Evolutionary conservation across 2,797 vertebrate genomes (phyloP).

Genomic region (Hirundo rustica): DNA sequence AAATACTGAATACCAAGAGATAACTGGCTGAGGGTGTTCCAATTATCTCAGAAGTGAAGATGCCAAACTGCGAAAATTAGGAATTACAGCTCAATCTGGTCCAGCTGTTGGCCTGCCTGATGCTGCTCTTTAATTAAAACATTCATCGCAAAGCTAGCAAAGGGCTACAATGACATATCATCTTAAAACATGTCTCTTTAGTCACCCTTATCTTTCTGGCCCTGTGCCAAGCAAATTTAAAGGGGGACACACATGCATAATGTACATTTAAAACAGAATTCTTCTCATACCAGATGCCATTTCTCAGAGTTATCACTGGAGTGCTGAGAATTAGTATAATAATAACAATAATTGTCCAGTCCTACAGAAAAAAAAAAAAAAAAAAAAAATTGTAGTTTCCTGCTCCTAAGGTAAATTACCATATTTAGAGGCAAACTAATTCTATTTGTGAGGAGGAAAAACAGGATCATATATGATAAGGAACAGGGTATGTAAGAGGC

Average conservation of each 20-base stretch:
- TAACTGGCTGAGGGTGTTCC: neutral
- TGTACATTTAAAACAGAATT: neutral
- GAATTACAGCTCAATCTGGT: neutral
- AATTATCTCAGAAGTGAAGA: neutral
- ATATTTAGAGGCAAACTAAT: neutral
- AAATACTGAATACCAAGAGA: neutral
- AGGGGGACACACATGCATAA: neutral
- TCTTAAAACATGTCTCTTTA: neutral
- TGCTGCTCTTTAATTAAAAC: constrained; percentile 28
- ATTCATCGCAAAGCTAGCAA: neutral
- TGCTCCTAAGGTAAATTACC: neutral
- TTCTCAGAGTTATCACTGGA: neutral
- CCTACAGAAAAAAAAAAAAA: neutral
- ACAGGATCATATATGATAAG: neutral
- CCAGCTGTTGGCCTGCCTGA: neutral
- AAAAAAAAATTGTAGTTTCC: neutral
- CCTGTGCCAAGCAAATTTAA: neutral
- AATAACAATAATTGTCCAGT: neutral
- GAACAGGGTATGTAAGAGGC: neutral
- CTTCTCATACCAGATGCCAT: neutral
- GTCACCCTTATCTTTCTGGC: neutral
- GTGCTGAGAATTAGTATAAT: neutral
- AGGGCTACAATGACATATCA: neutral
- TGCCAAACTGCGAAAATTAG: neutral
- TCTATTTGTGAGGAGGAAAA: neutral